Base-by-base conservation (phyloP, 1,140 invertebrate species). In the Coptotermes formosanus region DNA sequence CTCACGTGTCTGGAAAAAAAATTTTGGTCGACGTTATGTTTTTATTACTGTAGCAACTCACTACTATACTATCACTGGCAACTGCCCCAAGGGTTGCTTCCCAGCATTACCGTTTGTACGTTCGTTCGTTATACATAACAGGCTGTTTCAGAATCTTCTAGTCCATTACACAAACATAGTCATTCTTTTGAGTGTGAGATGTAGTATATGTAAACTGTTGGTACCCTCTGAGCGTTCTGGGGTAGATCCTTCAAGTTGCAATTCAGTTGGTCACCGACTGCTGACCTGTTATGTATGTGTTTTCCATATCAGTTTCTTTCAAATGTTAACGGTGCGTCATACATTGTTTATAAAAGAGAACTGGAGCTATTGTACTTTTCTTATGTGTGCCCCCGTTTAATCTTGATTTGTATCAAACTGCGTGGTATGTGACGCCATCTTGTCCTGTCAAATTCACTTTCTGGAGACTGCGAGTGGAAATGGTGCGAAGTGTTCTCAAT, bases 171-270 rank as follows among this genome's bases (percentile, higher is more conserved):
- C 87, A 87, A 55, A 87, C 84, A 87, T 86, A 86, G 85, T 86
- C 87, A 88, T 88, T 87, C 83, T 85, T 88, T 88, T 88, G 87
- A 88, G 90, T 91, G 91, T 91, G 91, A 90, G 90, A 91, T 91
- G 91, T 91, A 92, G 91, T 91, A 91, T 92, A 92, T 89, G 90
- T 92, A 90, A 91, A 91, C 91, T 91, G 91, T 91, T 91, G 90
- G 90, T 90, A 90, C 82, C 85, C 86, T 85, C 85, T 87, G 90
- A 89, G 88, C 88, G 87, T 87, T 87, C 87, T 90, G 89, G 90
- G 89, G 89, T 90, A 90, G 89, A 45, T 83, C 86, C 86, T 85
- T 87, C 86, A 87, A 38, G 84, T 82, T 87, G 43, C 30, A 23
- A 44, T 75, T 75, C n/a, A 75, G 64, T 75, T 30, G 64, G 64